phyloP scores from a whole-genome alignment of 2,888 invertebrate species.

The Linyphia triangularis region DNA sequence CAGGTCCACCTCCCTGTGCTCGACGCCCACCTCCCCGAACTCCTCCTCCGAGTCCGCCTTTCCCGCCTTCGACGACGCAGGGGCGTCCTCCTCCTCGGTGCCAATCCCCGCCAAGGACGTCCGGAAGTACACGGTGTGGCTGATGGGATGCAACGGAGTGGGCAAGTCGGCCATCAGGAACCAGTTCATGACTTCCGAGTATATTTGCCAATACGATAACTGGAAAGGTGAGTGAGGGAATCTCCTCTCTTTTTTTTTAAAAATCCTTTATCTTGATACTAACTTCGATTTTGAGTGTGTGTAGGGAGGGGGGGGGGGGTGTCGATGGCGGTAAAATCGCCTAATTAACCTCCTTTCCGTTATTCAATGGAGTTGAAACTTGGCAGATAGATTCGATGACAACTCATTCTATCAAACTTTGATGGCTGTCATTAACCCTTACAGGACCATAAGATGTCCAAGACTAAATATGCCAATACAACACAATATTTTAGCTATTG shows the following conservation, averaged over 20 bases:
- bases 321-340: background rate
- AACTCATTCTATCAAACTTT: no score
- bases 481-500: no score
- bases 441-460: no score
- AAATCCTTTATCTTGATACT: no score
- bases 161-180: slow-evolving; percentile 86
- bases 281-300: no score
- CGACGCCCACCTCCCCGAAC: slow-evolving; percentile 56
- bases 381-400: no score
- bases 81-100: background rate
- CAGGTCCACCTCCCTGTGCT: slow-evolving; percentile 53
- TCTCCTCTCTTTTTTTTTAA: background rate
- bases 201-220: slow-evolving; percentile 86
- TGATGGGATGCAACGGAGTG: slow-evolving; percentile 84
- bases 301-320: no score
- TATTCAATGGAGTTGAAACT: no score
- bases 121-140: slow-evolving; percentile 83
- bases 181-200: slow-evolving; percentile 86
- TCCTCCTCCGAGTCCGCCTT: slow-evolving; percentile 29
- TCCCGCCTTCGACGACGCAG: background rate
- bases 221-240: slow-evolving; percentile 81
- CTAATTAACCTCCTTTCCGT: no score
- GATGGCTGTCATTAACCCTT: no score
- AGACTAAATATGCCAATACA: no score
- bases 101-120: background rate